Evolutionary conservation across 2,888 invertebrate species (phyloP).

Genomic region (Latrodectus hesperus): DNA sequence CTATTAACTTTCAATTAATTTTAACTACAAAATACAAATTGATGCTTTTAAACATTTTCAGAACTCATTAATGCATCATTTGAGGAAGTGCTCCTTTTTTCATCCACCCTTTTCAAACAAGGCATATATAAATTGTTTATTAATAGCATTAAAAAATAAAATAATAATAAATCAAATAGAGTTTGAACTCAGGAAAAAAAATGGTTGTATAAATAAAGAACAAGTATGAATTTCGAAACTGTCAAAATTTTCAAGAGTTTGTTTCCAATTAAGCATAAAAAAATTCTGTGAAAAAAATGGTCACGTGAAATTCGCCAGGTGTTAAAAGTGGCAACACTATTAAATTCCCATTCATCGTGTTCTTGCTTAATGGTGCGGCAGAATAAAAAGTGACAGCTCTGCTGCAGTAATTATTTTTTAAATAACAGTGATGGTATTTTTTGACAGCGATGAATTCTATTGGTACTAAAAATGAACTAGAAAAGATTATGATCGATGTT

Average conservation of each 20-base stretch:
- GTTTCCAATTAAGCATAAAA: not conserved
- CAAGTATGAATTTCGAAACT: not conserved
- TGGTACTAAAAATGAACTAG: too few species aligned
- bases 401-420: too few species aligned
- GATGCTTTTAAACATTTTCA: too few species aligned
- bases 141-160: not conserved
- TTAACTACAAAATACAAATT: too few species aligned
- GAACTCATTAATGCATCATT: too few species aligned
- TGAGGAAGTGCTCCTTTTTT: too few species aligned
- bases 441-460: too few species aligned
- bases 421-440: too few species aligned
- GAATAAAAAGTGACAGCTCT: too few species aligned
- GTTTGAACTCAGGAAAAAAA: not conserved
- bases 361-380: not conserved
- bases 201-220: not conserved
- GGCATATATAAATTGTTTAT: not conserved
- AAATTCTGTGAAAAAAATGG: not conserved
- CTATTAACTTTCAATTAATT: too few species aligned
- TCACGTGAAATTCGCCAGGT: not conserved
- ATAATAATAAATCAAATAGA: not conserved
- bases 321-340: slow-evolving; percentile 17
- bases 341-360: slow-evolving; percentile 11
- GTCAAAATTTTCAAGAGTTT: not conserved
- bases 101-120: too few species aligned
- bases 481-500: too few species aligned